These are phyloP conservation scores for Eupithecia abbreviata DNA, from an alignment of 2,888 invertebrate genomes.

Conservation along the genomic window DNA sequence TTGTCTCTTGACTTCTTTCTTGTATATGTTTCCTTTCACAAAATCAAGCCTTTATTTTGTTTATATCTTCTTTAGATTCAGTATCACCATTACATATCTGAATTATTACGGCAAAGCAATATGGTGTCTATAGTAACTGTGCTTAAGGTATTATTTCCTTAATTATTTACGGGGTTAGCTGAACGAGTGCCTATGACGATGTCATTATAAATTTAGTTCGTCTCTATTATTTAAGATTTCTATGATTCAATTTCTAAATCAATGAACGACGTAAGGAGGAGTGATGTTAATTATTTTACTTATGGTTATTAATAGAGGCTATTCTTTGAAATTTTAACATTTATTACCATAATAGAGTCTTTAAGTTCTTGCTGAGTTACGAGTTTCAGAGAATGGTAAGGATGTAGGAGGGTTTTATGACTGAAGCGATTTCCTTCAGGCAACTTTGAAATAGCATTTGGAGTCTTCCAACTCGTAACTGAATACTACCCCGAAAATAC, in stretches of 20 bases:
- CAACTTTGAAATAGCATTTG: constrained; percentile 3
- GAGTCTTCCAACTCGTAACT: constrained; percentile 5
- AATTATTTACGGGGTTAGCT: not conserved
- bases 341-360: not conserved
- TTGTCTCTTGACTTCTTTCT: not conserved
- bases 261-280: not conserved
- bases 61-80: not conserved
- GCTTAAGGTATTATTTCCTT: not conserved
- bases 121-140: not conserved
- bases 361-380: not conserved
- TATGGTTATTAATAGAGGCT: not conserved
- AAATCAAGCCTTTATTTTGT: not conserved
- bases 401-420: constrained; percentile 11
- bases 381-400: not conserved
- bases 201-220: constrained; percentile 5
- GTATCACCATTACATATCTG: not conserved
- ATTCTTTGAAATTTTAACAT: not conserved
- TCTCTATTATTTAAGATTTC: not conserved
- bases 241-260: not conserved
- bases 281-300: not conserved
- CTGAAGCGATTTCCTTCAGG: constrained; percentile 19
- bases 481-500: constrained; percentile 14
- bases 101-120: not conserved
- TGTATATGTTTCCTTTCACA: not conserved
- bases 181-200: not conserved